Evolutionary conservation across 2,113 vertebrate genomes (phyloP), one percentile per base, ranked within the genome.

Genomic region (Tragelaphus imberbis): DNA sequence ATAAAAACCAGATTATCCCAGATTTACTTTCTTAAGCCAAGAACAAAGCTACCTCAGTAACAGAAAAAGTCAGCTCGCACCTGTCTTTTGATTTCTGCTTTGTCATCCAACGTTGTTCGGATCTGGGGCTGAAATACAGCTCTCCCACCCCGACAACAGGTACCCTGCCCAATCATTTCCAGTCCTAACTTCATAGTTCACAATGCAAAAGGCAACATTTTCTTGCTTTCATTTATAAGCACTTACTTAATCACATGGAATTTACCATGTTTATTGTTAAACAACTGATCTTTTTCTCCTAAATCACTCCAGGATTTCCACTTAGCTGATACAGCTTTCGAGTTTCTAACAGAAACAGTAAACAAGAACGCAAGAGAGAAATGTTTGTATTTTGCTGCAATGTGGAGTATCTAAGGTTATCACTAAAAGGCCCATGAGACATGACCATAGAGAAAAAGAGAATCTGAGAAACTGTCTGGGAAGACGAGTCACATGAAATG

Each of bases 241-340:
- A 84, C 87, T 97, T 92, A 71, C 90, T 88, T 95, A 94, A 82
- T 97, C 95, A 95, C 95, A 86, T 53, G 95, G 82, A 79, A 98
- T 94, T 97, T 89, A 36, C 94, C 33, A 44, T 91, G 92, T 95
- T 98, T 97, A 90, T 68, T 94, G 91, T 96, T 84, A 93, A 98
- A 98, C 97, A 97, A 92, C 91, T 89, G 56, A 88, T 95, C 92
- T 94, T 96, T 95, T 97, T 92, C 95, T 96, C 63, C 88, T 92
- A 89, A 95, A 96, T 93, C 96, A 94, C 82, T 94, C 96, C 28
- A 88, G 53, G 88, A 91, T 97, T 97, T 97, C 97, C 71, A 97
- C 59, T 71, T 77, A 92, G 82, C 88, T 96, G 61, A 97, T 88
- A 92, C 13, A 36, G 80, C 53, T 91, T 95, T 97, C 28, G 14